Evolutionary conservation across 1,140 invertebrate genomes (phyloP), one percentile per base, ranked within the genome.

Genomic region (Diachasma alloeum): DNA sequence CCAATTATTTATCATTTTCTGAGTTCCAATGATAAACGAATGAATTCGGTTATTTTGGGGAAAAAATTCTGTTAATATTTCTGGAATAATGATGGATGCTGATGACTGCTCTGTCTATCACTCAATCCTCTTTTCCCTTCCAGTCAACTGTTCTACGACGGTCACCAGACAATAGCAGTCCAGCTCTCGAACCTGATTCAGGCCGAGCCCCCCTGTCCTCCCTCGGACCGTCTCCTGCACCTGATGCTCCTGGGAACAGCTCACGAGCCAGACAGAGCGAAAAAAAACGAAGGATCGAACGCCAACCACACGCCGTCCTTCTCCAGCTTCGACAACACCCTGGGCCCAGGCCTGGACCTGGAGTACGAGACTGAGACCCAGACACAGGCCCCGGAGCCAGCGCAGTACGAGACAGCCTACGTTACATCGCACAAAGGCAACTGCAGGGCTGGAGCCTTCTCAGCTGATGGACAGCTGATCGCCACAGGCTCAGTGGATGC

Each of bases 341-440:
- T 96, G 4, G 94, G 96, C 17, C 92, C 95, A 19, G 98, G 98
- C 6, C 93, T 99, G 81, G 98, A 93, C 91, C 93, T 99, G 63
- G 98, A 99, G 90, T 99, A 95, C 90, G 98, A 99, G 88, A 97
- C 97, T 53, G 98, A 99, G 88, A 94, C 96, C 0, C 93, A 93
- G 4, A 93, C 95, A 0, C 91, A 96, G 44, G 97, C 98, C 0
- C 97, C 98, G 0, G 97, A 98, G 86, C 97, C 97, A 26, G 96
- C 97, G 0, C 92, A 96, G 13, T 99, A 99, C 88, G 98, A 99
- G 90, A 99, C 98, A 0, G 98, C 97, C 2, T 99, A 99, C 88
- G 97, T 99, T 0, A 99, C 98, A 5, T 97, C 97, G 3, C 98
- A 99, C 86, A 99, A 99, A 91, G 97, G 96, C 76, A 94, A 97